phyloP scores from a whole-genome alignment of 2,888 invertebrate genomes.

The Mystacides longicornis region DNA sequence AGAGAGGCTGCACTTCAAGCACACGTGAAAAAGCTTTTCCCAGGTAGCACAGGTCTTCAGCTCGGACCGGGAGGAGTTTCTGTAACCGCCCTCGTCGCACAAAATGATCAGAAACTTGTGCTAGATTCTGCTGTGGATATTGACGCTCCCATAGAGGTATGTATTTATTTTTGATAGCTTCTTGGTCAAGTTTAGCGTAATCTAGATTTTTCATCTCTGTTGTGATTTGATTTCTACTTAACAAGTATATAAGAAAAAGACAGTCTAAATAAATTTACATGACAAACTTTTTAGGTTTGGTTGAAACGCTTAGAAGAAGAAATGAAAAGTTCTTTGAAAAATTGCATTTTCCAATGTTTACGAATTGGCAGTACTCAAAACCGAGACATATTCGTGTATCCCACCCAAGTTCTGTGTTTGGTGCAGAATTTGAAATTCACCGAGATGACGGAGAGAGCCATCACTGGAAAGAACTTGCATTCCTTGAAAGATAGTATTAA shows the following conservation, averaged over 20 bases:
- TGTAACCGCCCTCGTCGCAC: constrained; percentile 65
- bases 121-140: constrained; percentile 63
- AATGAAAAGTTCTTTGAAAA: constrained; percentile 64
- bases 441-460: constrained; percentile 73
- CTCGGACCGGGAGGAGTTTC: constrained; percentile 50
- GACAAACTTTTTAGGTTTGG: constrained; percentile 58
- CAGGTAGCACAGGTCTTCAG: constrained; percentile 74
- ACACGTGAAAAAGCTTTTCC: constrained; percentile 94
- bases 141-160: constrained; percentile 71
- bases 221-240: too few relatives aligned
- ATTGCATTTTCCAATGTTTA: constrained; percentile 53
- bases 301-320: constrained; percentile 71
- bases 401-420: constrained; percentile 73
- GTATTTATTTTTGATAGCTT: too few relatives aligned
- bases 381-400: constrained; percentile 49
- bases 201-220: too few relatives aligned
- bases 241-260: too few relatives aligned
- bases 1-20: constrained; percentile 71
- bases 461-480: constrained; percentile 56
- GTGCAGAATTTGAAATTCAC: constrained; percentile 82
- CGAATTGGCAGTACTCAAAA: constrained; percentile 42
- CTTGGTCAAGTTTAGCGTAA: too few relatives aligned
- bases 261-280: too few relatives aligned
- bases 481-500: constrained; percentile 45
- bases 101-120: constrained; percentile 66